phyloP scores from a whole-genome alignment of 1,140 invertebrate species.

The Drosophila setifemur region DNA sequence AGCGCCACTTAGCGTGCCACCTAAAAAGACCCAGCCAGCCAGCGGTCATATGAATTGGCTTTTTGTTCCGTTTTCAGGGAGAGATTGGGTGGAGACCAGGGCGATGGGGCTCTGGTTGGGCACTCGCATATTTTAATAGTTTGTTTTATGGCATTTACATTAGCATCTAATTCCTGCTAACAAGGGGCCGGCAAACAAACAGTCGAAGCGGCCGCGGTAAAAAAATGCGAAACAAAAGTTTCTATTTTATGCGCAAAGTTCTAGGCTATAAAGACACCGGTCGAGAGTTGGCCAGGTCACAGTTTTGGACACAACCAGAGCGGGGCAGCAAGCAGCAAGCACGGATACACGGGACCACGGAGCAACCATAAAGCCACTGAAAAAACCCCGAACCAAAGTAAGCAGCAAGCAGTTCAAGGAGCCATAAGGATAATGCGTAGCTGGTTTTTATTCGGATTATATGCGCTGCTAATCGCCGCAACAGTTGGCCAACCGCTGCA shows the following conservation, averaged over 20 bases:
- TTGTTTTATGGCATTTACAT: conserved; percentile 79
- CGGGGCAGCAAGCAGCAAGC: neutral
- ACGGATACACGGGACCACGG: neutral
- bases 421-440: conserved; percentile 54
- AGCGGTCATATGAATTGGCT: conserved; percentile 61
- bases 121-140: conserved; percentile 74
- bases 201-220: conserved; percentile 11
- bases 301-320: conserved; percentile 36
- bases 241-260: conserved; percentile 76
- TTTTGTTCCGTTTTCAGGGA: conserved; percentile 67
- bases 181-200: conserved; percentile 47
- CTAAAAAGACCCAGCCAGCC: conserved; percentile 16
- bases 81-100: too few species aligned
- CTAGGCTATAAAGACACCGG: conserved; percentile 72
- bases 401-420: conserved; percentile 51
- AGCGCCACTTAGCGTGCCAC: conserved; percentile 70
- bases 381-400: conserved; percentile 43
- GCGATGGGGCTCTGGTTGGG: neutral
- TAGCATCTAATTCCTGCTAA: conserved; percentile 76
- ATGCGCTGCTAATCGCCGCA: conserved; percentile 72
- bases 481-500: conserved; percentile 64
- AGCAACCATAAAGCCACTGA: conserved; percentile 26
- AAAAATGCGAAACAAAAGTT: conserved; percentile 65
- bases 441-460: conserved; percentile 69
- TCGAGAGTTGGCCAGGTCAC: conserved; percentile 54